phyloP scores from a whole-genome alignment of 2,888 invertebrate genomes.

The Hypercompe scribonia region DNA sequence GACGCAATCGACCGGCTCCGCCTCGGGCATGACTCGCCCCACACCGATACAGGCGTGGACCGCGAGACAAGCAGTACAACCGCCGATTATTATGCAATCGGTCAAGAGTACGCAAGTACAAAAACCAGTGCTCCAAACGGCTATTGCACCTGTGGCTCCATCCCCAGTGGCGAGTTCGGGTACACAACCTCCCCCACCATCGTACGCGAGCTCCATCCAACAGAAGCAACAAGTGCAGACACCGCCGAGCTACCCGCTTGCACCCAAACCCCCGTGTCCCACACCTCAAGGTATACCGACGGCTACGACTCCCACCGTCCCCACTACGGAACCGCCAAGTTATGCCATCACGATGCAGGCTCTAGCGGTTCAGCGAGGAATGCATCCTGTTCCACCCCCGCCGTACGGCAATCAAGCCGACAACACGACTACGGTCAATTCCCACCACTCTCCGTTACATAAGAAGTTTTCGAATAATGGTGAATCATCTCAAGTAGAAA shows the following conservation, averaged over 20 bases:
- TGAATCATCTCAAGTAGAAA: conserved; percentile 85
- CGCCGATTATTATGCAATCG: conserved; percentile 98
- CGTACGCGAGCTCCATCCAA: conserved; percentile 93
- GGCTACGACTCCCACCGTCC: conserved; percentile 85
- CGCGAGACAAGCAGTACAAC: conserved; percentile 95
- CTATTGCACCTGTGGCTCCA: conserved; percentile 95
- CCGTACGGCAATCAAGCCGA: conserved; percentile 87
- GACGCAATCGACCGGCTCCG: conserved; percentile 87
- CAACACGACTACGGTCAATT: conserved; percentile 73
- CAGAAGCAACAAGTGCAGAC: conserved; percentile 89
- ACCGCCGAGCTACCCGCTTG: conserved; percentile 82
- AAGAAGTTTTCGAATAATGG: conserved; percentile 89
- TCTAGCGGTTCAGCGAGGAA: conserved; percentile 89
- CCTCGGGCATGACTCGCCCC: conserved; percentile 90
- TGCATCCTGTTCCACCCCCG: conserved; percentile 89
- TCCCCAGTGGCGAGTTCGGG: conserved; percentile 83
- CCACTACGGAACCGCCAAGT: conserved; percentile 95
- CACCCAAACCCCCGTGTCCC: conserved; percentile 85
- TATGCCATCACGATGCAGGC: conserved; percentile 97
- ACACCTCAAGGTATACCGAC: conserved; percentile 76
- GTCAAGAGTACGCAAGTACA: conserved; percentile 98
- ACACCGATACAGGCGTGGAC: conserved; percentile 95
- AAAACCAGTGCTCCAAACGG: conserved; percentile 97
- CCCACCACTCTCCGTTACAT: conserved; percentile 88
- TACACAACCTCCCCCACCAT: conserved; percentile 91